A percentile compares a stretch with the other conserved stretches of the same genome.
These are phyloP conservation scores for Margaritifera margaritifera DNA, from an alignment of 2,888 invertebrate species.

Conservation along the genomic window DNA sequence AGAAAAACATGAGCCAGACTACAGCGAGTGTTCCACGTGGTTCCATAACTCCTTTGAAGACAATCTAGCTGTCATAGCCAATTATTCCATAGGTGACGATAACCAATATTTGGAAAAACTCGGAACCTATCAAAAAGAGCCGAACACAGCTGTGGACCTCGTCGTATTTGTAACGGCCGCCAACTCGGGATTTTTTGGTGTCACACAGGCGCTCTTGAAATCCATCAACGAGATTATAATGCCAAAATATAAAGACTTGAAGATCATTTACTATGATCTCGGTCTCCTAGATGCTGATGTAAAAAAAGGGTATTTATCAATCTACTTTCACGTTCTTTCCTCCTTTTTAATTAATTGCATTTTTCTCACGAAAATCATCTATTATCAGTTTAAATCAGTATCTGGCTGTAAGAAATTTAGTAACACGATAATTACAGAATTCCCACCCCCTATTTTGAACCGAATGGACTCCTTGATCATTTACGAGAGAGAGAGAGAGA, in stretches of 20 bases:
- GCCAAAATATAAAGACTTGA: slow-evolving; percentile 10
- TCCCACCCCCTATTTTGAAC: too few relatives aligned
- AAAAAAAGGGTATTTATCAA: slow-evolving; percentile 2
- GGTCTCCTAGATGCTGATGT: slow-evolving; percentile 9
- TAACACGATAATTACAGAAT: too few relatives aligned
- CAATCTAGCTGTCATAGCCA: slow-evolving; percentile 16
- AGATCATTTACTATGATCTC: slow-evolving; percentile 18
- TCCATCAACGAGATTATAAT: slow-evolving; percentile 7
- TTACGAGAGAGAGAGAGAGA: too few relatives aligned
- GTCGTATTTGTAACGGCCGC: slow-evolving; percentile 3
- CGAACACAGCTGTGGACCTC: slow-evolving; percentile 9
- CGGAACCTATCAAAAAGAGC: slow-evolving; percentile 2
- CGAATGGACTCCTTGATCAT: too few relatives aligned
- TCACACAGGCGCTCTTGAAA: slow-evolving; percentile 8
- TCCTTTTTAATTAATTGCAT: too few relatives aligned
- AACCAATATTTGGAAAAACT: slow-evolving; percentile 16
- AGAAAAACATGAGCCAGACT: too few relatives aligned
- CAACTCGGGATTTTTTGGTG: slow-evolving; percentile 4
- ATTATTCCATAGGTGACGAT: slow-evolving; percentile 17
- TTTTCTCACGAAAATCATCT: too few relatives aligned
- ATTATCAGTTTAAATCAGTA: too few relatives aligned
- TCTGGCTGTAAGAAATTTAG: too few relatives aligned
- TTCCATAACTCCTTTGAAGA: slow-evolving; percentile 14
- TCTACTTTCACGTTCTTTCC: background rate
- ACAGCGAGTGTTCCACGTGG: slow-evolving; percentile 11